Evolutionary conservation across 1,140 invertebrate species (phyloP).

Genomic region (Trachelipus rathkii): DNA sequence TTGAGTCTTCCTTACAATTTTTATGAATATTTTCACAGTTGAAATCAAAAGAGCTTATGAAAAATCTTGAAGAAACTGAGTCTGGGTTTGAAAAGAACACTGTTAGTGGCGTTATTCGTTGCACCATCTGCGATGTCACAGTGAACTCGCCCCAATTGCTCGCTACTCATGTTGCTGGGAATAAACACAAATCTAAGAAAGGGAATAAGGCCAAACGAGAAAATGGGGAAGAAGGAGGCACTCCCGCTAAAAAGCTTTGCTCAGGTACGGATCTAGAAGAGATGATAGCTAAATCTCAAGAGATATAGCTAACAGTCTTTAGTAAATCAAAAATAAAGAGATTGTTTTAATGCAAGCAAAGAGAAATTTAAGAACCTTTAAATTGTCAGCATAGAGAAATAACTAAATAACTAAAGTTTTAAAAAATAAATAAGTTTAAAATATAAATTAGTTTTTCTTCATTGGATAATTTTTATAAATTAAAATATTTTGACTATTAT

Average conservation of each 20-base stretch:
- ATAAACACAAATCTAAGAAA: slow-evolving; percentile 38
- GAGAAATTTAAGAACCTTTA: too few relatives aligned
- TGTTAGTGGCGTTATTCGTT: slow-evolving; percentile 42
- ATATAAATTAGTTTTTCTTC: too few relatives aligned
- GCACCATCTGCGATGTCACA: slow-evolving; percentile 41
- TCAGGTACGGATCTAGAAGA: not conserved
- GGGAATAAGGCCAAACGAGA: slow-evolving; percentile 21
- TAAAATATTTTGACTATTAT: too few relatives aligned
- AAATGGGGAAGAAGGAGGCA: slow-evolving; percentile 20
- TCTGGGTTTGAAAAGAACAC: slow-evolving; percentile 40
- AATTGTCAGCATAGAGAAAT: too few relatives aligned
- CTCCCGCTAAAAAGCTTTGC: slow-evolving; percentile 36
- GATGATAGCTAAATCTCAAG: too few relatives aligned
- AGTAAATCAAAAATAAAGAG: too few relatives aligned
- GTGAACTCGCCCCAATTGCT: slow-evolving; percentile 43
- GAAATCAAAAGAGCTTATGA: slow-evolving; percentile 38
- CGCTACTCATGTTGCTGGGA: slow-evolving; percentile 43
- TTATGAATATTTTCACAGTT: slow-evolving; percentile 26
- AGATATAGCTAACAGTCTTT: too few relatives aligned
- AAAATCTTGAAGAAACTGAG: slow-evolving; percentile 39
- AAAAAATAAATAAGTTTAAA: too few relatives aligned
- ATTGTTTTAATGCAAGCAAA: too few relatives aligned
- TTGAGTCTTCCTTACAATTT: too few relatives aligned
- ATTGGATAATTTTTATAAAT: too few relatives aligned
- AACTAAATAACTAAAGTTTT: too few relatives aligned